Evolutionary conservation across 1,140 invertebrate genomes (phyloP).

Genomic region (Drosophila busckii): DNA sequence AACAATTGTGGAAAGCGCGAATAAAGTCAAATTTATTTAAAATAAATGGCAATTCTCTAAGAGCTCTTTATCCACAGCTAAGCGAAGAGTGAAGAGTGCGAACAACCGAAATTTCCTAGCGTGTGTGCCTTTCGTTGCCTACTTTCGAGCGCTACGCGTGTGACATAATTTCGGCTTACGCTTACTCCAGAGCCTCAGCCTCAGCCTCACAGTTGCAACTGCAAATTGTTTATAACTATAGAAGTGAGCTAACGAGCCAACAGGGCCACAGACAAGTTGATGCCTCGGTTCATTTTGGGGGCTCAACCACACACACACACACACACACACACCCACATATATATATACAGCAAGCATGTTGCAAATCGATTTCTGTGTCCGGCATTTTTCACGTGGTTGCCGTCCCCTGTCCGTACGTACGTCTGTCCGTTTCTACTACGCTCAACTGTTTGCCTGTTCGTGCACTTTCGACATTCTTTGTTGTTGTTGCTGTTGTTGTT

Average conservation of each 20-base stretch:
- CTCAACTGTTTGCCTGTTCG: conserved; percentile 15
- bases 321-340: conserved; percentile 23
- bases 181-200: neutral
- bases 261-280: too few relatives aligned
- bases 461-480: conserved; percentile 64
- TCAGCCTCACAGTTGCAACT: neutral
- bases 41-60: too few relatives aligned
- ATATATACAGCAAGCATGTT: conserved; percentile 33
- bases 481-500: conserved; percentile 31
- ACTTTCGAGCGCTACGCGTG: conserved; percentile 61
- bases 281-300: too few relatives aligned
- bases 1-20: conserved; percentile 30
- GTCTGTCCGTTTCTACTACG: conserved; percentile 1
- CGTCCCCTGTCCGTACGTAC: conserved; percentile 17
- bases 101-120: too few relatives aligned
- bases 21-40: conserved; percentile 18
- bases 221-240: conserved; percentile 18
- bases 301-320: conserved; percentile 22
- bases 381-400: conserved; percentile 78
- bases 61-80: too few relatives aligned
- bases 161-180: conserved; percentile 62
- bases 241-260: conserved; percentile 9
- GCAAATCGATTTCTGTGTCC: conserved; percentile 79
- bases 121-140: too few relatives aligned
- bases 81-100: too few relatives aligned